A percentile compares a stretch with the other conserved stretches of the same genome.
Evolutionary conservation across 30 jellyfish, hydroid and myxozoan species (phyloP).

Genomic region (Turritopsis dohrnii): DNA sequence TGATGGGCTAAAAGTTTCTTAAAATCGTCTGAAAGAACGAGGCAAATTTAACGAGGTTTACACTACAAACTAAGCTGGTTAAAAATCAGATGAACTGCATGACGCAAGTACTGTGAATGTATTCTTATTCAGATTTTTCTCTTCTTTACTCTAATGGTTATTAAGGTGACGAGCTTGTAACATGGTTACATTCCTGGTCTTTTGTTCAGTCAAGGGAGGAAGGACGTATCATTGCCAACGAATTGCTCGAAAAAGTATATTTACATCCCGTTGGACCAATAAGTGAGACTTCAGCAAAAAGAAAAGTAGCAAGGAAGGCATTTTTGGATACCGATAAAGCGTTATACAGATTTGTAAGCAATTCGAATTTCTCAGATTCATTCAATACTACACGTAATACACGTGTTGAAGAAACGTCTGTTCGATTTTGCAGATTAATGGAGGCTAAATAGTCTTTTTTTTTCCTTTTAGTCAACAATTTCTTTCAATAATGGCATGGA

Average conservation of each 20-base stretch:
- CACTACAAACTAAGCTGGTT: too few species aligned
- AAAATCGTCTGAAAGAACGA: too few species aligned
- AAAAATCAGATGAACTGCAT: too few species aligned
- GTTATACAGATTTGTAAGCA: conserved; percentile 67
- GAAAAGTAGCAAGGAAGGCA: conserved; percentile 52
- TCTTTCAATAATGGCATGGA: conserved; percentile 33
- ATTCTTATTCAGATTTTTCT: conserved; percentile 4
- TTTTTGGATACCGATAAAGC: conserved; percentile 49
- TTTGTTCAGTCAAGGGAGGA: conserved; percentile 59
- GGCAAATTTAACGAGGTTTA: too few species aligned
- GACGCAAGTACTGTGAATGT: too few species aligned
- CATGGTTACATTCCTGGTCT: conserved; percentile 75
- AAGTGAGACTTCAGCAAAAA: conserved; percentile 39
- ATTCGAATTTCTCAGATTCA: neutral
- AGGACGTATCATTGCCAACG: conserved; percentile 49
- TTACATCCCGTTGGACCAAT: conserved; percentile 77
- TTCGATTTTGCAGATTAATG: too few species aligned
- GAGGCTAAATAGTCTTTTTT: neutral
- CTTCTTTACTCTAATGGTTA: neutral
- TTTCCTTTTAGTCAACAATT: conserved; percentile 37
- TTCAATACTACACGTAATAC: neutral
- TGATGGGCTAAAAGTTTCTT: too few species aligned
- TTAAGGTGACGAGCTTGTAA: conserved; percentile 55
- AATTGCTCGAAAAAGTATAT: conserved; percentile 53
- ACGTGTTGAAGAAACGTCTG: neutral